These are phyloP conservation scores for Rhabditoides inermis DNA, from an alignment of 2,888 invertebrate genomes.

Conservation along the genomic window DNA sequence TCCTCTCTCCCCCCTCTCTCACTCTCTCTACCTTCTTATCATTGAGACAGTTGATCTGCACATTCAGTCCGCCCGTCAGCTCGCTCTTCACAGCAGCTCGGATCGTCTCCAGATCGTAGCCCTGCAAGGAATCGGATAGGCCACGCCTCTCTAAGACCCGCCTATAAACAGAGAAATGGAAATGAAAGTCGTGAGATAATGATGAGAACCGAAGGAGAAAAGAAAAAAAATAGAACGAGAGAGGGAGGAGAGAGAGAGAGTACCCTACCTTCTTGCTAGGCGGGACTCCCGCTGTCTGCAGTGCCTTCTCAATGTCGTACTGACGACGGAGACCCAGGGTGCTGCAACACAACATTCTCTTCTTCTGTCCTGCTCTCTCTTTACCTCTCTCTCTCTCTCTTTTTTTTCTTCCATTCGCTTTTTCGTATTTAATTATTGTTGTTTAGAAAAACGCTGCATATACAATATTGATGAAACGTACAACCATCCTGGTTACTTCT, in stretches of 20 bases:
- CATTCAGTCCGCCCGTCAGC: slow-evolving; percentile 7
- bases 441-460: too few species aligned
- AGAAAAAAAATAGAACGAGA: too few species aligned
- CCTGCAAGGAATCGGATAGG: too few species aligned
- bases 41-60: slow-evolving; percentile 23
- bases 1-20: too few species aligned
- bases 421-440: too few species aligned
- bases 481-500: too few species aligned
- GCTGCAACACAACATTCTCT: not conserved
- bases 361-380: not conserved
- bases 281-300: not conserved
- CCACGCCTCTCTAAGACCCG: too few species aligned
- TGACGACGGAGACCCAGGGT: slow-evolving; percentile 2
- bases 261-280: slow-evolving; percentile 1
- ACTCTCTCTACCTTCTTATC: slow-evolving; percentile 30
- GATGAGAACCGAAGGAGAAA: too few species aligned
- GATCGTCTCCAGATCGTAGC: not conserved
- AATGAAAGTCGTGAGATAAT: too few species aligned
- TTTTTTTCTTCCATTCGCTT: too few species aligned
- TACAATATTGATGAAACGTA: too few species aligned
- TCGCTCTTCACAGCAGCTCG: slow-evolving; percentile 4
- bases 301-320: slow-evolving; percentile 4
- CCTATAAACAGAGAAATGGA: too few species aligned
- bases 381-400: not conserved
- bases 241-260: not conserved